These are phyloP conservation scores for Drosophila parabipectinata DNA, from an alignment of 1,140 invertebrate species.

Conservation along the genomic window DNA sequence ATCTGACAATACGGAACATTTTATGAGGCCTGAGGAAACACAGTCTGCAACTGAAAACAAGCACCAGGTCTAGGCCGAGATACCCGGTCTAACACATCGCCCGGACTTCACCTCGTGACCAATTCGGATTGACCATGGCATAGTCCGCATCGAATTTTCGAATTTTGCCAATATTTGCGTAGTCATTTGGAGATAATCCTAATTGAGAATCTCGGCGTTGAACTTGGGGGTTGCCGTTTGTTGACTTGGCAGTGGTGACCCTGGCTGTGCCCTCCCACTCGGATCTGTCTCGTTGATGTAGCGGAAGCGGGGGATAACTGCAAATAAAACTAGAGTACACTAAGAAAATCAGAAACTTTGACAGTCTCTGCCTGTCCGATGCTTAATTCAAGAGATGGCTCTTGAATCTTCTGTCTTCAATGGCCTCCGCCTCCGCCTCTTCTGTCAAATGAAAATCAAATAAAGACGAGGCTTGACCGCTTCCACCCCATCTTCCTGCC, in stretches of 20 bases:
- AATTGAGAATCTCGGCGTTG: conserved; percentile 77
- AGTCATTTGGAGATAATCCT: conserved; percentile 83
- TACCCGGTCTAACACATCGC: background rate
- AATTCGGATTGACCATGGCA: conserved; percentile 46
- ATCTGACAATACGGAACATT: conserved; percentile 60
- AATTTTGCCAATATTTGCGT: conserved; percentile 82
- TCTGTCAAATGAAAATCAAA: conserved; percentile 61
- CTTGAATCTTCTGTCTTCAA: conserved; percentile 2
- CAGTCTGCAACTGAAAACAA: conserved; percentile 21
- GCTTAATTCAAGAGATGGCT: too few species aligned
- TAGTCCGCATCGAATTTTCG: conserved; percentile 70
- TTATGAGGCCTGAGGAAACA: conserved; percentile 54
- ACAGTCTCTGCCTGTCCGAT: too few species aligned
- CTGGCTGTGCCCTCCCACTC: conserved; percentile 3
- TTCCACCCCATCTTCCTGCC: conserved; percentile 28
- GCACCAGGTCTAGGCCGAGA: background rate
- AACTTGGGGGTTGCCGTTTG: conserved; percentile 8
- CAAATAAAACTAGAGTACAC: conserved; percentile 36
- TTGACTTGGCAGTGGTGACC: conserved; percentile 17
- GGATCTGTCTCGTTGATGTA: background rate
- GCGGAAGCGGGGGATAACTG: background rate
- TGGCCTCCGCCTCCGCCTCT: background rate
- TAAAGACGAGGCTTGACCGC: conserved; percentile 57
- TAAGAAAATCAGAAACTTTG: background rate
- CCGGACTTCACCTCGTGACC: conserved; percentile 43